phyloP scores from a whole-genome alignment of 2,797 vertebrate genomes.

The Heliangelus exortis region DNA sequence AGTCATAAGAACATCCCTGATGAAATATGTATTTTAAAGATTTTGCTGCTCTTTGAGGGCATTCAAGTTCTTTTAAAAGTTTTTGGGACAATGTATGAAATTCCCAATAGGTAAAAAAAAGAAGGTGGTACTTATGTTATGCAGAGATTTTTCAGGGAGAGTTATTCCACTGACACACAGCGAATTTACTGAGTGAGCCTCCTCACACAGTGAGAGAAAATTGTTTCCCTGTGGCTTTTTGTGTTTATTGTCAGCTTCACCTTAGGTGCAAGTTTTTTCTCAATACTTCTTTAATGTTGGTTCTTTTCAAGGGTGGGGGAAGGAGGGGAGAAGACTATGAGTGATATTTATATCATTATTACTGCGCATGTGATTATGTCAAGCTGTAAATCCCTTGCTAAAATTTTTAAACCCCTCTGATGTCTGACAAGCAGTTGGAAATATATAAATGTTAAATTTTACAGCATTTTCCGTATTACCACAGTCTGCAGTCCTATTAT shows the following conservation, averaged over 20 bases:
- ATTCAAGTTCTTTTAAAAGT: not conserved
- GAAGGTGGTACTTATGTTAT: not conserved
- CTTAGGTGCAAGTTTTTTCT: not conserved
- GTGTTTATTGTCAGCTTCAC: not conserved
- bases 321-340: not conserved
- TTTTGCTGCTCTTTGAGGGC: not conserved
- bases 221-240: not conserved
- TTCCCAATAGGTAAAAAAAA: not conserved
- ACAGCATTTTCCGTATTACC: constrained; percentile 68
- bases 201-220: not conserved
- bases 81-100: not conserved
- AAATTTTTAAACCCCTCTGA: constrained; percentile 74
- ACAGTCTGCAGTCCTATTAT: constrained; percentile 70
- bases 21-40: not conserved
- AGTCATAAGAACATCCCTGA: not conserved
- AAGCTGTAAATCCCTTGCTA: constrained; percentile 72
- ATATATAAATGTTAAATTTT: constrained; percentile 74
- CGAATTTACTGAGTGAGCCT: not conserved
- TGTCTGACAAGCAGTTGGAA: constrained; percentile 75
- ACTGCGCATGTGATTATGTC: constrained; percentile 57
- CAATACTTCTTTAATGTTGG: not conserved
- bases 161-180: not conserved
- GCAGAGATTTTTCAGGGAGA: not conserved
- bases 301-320: not conserved
- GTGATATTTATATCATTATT: constrained; percentile 58